Conservation (phyloP, 2,888 invertebrate genomes). For the Thelaira solivaga region DNA sequence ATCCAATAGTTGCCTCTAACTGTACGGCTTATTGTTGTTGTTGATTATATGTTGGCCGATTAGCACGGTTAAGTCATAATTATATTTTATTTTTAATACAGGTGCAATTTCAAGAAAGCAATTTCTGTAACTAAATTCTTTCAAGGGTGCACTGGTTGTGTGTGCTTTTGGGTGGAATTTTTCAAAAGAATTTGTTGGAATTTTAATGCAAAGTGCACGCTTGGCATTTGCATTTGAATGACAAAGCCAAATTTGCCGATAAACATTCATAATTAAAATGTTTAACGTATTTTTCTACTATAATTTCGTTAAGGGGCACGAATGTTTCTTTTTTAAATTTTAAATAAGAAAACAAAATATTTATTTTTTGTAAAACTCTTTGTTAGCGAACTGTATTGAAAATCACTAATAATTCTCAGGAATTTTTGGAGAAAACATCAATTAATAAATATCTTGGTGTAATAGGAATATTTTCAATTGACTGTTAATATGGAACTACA, state of each 20-base stretch:
- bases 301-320: too few relatives aligned
- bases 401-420: too few relatives aligned
- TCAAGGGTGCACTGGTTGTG: neutral
- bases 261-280: too few relatives aligned
- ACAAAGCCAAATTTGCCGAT: neutral
- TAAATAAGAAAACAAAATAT: too few relatives aligned
- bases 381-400: too few relatives aligned
- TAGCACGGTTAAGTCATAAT: conserved; percentile 60
- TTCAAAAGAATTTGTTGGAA: conserved; percentile 1
- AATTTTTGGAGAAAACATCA: too few relatives aligned
- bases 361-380: too few relatives aligned
- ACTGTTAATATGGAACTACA: too few relatives aligned
- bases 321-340: too few relatives aligned
- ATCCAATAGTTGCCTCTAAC: conserved; percentile 24
- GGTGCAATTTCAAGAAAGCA: conserved; percentile 38
- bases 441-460: too few relatives aligned
- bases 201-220: conserved; percentile 24
- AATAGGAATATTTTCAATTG: too few relatives aligned
- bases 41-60: conserved; percentile 60
- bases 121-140: conserved; percentile 5
- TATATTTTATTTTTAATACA: conserved; percentile 46
- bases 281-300: too few relatives aligned
- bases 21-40: conserved; percentile 14
- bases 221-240: neutral
- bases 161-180: neutral